Percentiles rank a stretch among this genome's conserved stretches.
Conservation (phyloP, 2,888 invertebrate species). For the Erebia palarica region DNA sequence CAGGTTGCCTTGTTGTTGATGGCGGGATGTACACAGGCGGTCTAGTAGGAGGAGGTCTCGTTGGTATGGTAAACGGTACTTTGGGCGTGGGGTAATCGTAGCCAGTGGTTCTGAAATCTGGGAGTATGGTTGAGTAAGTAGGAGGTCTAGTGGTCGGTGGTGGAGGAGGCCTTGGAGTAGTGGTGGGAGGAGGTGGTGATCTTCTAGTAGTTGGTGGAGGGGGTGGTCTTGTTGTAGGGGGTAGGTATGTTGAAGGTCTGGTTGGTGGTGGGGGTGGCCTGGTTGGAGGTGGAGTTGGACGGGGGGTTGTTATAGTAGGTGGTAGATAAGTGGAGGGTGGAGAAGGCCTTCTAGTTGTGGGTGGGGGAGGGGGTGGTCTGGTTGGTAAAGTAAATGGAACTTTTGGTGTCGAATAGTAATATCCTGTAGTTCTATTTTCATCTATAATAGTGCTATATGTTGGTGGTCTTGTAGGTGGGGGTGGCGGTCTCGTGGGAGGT, state of each 20-base stretch:
- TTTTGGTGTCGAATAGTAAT: conserved; percentile 44
- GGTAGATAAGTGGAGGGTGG: conserved; percentile 8
- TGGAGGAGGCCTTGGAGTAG: conserved; percentile 28
- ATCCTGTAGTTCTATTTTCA: conserved; percentile 40
- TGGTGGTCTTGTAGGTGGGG: conserved; percentile 29
- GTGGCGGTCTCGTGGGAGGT: conserved; percentile 29
- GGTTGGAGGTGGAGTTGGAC: neutral
- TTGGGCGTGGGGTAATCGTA: conserved; percentile 55
- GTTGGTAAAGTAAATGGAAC: conserved; percentile 40
- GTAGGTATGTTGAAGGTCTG: conserved; percentile 4
- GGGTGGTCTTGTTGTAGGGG: conserved; percentile 22
- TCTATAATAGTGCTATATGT: conserved; percentile 36
- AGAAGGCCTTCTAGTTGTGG: neutral
- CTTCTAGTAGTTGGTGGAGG: conserved; percentile 17
- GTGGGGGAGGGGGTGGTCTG: conserved; percentile 26
- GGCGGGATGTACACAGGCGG: conserved; percentile 31
- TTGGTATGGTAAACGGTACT: conserved; percentile 47
- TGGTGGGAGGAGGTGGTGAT: conserved; percentile 29
- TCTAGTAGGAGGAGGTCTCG: conserved; percentile 40
- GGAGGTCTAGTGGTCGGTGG: conserved; percentile 33
- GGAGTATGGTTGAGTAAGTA: conserved; percentile 36
- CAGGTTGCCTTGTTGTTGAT: conserved; percentile 42
- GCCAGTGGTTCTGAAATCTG: conserved; percentile 50
- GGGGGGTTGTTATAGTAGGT: neutral
- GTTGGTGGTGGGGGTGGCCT: conserved; percentile 4